Evolutionary conservation across 2,113 vertebrate genomes (phyloP), one percentile per base, ranked within the genome.

Genomic region (Emydura subglobosa): DNA sequence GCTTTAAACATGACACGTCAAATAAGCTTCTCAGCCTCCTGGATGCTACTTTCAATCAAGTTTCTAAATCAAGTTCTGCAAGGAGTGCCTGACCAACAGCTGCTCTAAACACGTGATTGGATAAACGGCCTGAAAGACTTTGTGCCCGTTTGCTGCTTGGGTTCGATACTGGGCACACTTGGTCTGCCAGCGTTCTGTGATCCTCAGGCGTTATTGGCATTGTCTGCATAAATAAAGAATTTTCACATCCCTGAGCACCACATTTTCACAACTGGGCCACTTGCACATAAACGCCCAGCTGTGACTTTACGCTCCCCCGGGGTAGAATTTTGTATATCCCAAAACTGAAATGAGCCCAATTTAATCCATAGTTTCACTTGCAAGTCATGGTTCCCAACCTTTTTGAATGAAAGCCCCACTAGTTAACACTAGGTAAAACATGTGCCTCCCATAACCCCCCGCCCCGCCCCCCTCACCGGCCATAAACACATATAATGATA

Each of bases 271-370:
- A 39, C 55, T 29, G 78, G 17, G 42, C 57, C 31, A 5, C 17
- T n/a, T 68, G 34, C 78, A 14, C 65, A 39, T 19, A 24, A 4
- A 0, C 0, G 21, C 11, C 31, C 74, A 68, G 3, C 49, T 29
- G 1, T 0, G 76, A 78, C 81, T 25, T 44, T 76, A 13, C 34
- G 1, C 34, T 10, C 49, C 54, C 27, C 49, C 7, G 10, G n/a
- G 44, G 29, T 39, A 9, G 44, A 6, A 11, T 0, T 16, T 13
- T 74, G n/a, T 12, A 7, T 0, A 0, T 16, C 17, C 51, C 49
- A 10, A 31, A 49, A 42, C 2, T 39, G 59, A 57, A 61, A 54
- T 1, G 47, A n/a, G 25, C 74, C 11, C 21, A 11, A n/a, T 24
- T 86, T 17, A 61, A 42, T 21, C 16, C 80, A 3, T 1, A 9